Percentiles rank a stretch among this genome's conserved stretches.
Conservation (phyloP, 2,113 vertebrate genomes). For the Elephas maximus region DNA sequence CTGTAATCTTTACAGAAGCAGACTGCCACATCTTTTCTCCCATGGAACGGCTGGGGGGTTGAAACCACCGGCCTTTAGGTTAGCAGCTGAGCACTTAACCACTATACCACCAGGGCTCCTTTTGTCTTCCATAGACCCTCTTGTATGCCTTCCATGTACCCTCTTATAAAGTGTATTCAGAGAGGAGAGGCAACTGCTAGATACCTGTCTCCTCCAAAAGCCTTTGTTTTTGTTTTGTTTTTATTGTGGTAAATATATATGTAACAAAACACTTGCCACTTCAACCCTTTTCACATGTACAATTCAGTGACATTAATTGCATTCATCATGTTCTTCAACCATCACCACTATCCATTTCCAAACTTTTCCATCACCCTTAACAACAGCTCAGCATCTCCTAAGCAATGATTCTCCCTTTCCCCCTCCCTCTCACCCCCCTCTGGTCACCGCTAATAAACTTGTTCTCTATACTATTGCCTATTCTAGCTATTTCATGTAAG, state of each 20-base stretch:
- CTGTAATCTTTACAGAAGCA: background rate
- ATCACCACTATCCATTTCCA: too few relatives aligned
- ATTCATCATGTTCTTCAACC: too few relatives aligned
- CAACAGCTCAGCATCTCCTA: too few relatives aligned
- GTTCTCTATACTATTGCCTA: too few relatives aligned
- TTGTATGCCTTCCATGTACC: background rate
- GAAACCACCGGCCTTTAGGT: background rate
- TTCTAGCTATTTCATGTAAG: too few relatives aligned
- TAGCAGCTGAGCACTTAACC: background rate
- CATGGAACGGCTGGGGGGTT: background rate
- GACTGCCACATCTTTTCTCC: background rate
- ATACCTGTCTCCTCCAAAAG: constrained; percentile 60
- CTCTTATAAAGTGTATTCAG: background rate
- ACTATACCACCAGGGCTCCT: background rate
- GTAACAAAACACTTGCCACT: too few relatives aligned
- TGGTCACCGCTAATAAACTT: too few relatives aligned
- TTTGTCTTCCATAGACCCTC: background rate
- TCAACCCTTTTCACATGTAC: too few relatives aligned
- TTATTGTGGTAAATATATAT: background rate
- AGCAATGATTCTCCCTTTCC: too few relatives aligned
- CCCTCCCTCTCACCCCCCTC: too few relatives aligned
- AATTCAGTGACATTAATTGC: too few relatives aligned
- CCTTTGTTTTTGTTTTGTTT: background rate
- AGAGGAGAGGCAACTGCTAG: background rate
- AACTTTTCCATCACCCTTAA: too few relatives aligned